Evolutionary conservation across 2,888 invertebrate species (phyloP).

Genomic region (Timema cristinae): DNA sequence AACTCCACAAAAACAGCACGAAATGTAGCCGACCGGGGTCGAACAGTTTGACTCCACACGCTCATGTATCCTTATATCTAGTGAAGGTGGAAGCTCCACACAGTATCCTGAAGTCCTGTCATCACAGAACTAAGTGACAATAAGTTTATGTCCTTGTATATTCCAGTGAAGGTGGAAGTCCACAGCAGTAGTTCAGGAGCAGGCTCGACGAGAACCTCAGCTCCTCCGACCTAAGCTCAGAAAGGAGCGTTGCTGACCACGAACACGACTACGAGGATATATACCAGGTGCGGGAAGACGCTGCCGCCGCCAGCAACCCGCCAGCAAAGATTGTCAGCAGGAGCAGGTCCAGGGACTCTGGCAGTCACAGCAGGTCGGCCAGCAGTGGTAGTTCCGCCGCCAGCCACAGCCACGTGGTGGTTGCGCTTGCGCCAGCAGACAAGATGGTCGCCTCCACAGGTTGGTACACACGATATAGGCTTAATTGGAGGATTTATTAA

Average conservation of each 20-base stretch:
- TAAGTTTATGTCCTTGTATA: constrained; percentile 18
- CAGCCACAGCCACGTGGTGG: constrained; percentile 16
- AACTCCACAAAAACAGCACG: too few species aligned
- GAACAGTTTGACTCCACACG: too few species aligned
- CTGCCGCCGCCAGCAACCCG: constrained; percentile 22
- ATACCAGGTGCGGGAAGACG: constrained; percentile 49
- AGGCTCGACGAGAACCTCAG: constrained; percentile 59
- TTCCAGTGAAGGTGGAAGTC: constrained; percentile 78
- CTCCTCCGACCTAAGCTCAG: constrained; percentile 47
- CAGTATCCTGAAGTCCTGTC: too few species aligned
- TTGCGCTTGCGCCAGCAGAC: neutral
- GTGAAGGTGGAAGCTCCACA: too few species aligned
- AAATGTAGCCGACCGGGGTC: too few species aligned
- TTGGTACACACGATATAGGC: too few species aligned
- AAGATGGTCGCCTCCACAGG: too few species aligned
- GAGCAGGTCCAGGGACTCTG: constrained; percentile 46
- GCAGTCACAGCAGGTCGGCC: constrained; percentile 70
- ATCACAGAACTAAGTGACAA: neutral
- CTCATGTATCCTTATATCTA: too few species aligned
- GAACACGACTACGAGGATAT: constrained; percentile 74
- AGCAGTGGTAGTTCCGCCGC: constrained; percentile 45
- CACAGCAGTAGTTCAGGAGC: constrained; percentile 64
- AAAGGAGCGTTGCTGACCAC: constrained; percentile 39
- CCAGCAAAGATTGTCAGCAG: constrained; percentile 4
- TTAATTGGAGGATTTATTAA: too few species aligned